Conservation (phyloP, 2,888 invertebrate species). For the Graphium colonna region DNA sequence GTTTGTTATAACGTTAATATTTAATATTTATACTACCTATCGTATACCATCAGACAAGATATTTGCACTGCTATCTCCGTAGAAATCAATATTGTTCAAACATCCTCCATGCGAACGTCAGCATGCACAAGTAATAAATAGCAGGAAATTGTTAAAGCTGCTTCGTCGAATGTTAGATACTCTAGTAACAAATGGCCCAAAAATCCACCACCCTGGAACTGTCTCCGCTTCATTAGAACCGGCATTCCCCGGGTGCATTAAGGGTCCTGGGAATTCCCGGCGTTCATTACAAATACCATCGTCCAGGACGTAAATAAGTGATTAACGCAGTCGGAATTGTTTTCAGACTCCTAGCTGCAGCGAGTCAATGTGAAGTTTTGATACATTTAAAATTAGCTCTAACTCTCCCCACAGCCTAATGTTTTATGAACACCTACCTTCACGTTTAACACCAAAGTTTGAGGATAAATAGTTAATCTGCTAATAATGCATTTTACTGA, state of each 20-base stretch:
- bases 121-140: too few relatives aligned
- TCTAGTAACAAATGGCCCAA: too few relatives aligned
- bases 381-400: conserved; percentile 69
- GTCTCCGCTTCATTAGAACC: conserved; percentile 56
- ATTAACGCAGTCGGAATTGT: conserved; percentile 78
- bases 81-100: too few relatives aligned
- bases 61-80: too few relatives aligned
- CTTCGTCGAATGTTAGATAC: neutral
- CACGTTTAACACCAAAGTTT: neutral
- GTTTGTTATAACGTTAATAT: too few relatives aligned
- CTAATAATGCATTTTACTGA: too few relatives aligned
- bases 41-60: too few relatives aligned
- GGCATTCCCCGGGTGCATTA: conserved; percentile 77
- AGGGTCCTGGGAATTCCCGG: conserved; percentile 66
- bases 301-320: conserved; percentile 74
- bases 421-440: conserved; percentile 51
- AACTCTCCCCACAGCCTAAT: conserved; percentile 35
- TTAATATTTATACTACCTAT: too few relatives aligned
- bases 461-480: too few relatives aligned
- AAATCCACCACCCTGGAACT: neutral
- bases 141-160: too few relatives aligned
- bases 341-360: conserved; percentile 69
- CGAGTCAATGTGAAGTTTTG: conserved; percentile 61
- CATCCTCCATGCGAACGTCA: too few relatives aligned
- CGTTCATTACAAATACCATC: conserved; percentile 74